Conservation (phyloP, 2,113 vertebrate species). For the Mesitornis unicolor region DNA sequence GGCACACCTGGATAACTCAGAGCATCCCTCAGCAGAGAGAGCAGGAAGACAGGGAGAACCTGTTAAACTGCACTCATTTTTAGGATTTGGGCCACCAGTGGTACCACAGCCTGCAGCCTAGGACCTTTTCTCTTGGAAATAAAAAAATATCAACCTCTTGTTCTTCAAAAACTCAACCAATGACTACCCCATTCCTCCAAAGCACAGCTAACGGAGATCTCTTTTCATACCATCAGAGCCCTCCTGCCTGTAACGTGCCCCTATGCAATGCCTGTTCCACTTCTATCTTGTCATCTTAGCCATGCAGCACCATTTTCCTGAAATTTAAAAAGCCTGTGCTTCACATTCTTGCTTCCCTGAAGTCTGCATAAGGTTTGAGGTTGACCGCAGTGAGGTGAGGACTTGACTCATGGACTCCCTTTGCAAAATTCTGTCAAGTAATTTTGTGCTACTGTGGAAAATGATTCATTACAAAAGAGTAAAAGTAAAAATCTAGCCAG, state of each 20-base stretch:
- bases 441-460: not conserved
- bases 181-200: not conserved
- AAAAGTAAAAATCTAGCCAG: not conserved
- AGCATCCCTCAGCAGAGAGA: not conserved
- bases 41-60: not conserved
- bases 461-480: not conserved
- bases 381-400: not conserved
- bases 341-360: not conserved
- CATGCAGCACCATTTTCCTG: not conserved
- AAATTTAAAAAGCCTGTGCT: not conserved
- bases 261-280: not conserved
- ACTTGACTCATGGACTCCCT: not conserved
- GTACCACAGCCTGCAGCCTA: not conserved
- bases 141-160: not conserved
- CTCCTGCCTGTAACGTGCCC: not conserved
- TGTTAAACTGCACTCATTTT: not conserved
- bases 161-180: not conserved
- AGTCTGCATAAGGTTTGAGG: not conserved
- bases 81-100: not conserved
- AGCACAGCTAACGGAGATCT: not conserved
- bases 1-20: not conserved
- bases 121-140: not conserved
- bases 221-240: not conserved
- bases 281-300: not conserved
- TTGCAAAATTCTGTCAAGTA: not conserved